Conservation (phyloP, 2,113 vertebrate genomes). For the Psophia crepitans region DNA sequence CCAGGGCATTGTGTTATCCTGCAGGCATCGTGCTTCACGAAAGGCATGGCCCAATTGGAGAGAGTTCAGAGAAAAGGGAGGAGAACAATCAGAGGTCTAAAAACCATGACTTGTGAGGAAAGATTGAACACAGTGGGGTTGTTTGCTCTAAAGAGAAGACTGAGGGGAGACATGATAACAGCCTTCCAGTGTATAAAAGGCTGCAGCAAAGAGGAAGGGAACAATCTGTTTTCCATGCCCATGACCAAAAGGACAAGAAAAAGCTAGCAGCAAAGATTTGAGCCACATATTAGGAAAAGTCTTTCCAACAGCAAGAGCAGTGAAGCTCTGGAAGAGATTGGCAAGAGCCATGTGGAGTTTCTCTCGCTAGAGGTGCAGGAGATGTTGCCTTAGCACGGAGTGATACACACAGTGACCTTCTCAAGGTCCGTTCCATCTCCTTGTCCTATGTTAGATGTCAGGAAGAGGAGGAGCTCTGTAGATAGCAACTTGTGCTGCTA, state of each 20-base stretch:
- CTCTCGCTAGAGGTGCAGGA: neutral
- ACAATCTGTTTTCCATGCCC: conserved; percentile 1
- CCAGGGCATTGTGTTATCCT: neutral
- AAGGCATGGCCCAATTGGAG: neutral
- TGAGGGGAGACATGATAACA: neutral
- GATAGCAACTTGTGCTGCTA: neutral
- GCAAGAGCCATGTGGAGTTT: neutral
- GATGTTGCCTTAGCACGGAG: neutral
- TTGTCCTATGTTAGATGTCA: neutral
- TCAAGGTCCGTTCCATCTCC: neutral
- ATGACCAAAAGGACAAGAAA: conserved; percentile 7
- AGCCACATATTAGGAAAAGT: neutral
- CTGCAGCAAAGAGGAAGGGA: conserved; percentile 12
- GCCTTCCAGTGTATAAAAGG: neutral
- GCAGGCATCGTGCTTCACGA: neutral
- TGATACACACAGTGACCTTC: neutral
- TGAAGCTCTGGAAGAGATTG: neutral
- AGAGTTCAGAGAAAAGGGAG: neutral
- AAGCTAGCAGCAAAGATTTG: neutral
- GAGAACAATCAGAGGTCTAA: conserved; percentile 40
- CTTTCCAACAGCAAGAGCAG: neutral
- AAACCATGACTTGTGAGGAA: conserved; percentile 23
- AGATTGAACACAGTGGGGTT: conserved; percentile 52
- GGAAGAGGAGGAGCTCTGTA: neutral
- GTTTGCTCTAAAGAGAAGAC: conserved; percentile 23